phyloP scores from a whole-genome alignment of 1,140 invertebrate genomes.

The Bombyx mori region DNA sequence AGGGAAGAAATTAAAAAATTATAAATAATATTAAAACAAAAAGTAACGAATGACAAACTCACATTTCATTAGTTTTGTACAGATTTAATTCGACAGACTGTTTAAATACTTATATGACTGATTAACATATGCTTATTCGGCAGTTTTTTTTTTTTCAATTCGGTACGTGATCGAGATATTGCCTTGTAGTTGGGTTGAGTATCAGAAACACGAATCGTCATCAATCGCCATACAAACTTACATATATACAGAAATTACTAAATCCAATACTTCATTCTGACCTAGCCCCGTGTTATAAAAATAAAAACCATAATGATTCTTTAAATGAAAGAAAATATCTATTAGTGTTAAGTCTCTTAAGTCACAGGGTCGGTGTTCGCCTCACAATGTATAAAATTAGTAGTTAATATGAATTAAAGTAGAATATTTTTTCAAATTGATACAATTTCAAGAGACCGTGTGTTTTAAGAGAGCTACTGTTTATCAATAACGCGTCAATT shows the following conservation, averaged over 20 bases:
- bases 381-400: too few relatives aligned
- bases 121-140: conserved; percentile 53
- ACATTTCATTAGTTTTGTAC: conserved; percentile 59
- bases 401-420: too few relatives aligned
- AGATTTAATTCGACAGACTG: conserved; percentile 68
- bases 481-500: too few relatives aligned
- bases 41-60: conserved; percentile 43
- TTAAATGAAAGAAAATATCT: too few relatives aligned
- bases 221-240: conserved; percentile 24
- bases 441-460: conserved; percentile 20
- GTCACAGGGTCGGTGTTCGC: too few relatives aligned
- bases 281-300: conserved; percentile 5
- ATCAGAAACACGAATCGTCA: too few relatives aligned
- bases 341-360: too few relatives aligned
- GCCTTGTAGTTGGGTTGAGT: not conserved
- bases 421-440: conserved; percentile 12
- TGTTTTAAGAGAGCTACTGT: conserved; percentile 33
- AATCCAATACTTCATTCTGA: conserved; percentile 26
- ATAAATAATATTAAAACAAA: too few relatives aligned
- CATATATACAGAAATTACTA: conserved; percentile 55
- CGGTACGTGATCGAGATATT: conserved; percentile 23
- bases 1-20: too few relatives aligned
- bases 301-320: not conserved
- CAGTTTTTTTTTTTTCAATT: conserved; percentile 37
- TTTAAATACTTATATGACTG: conserved; percentile 58